These are phyloP conservation scores for Malacoctenus gilli DNA, from an alignment of 2,797 vertebrate genomes.

Conservation along the genomic window DNA sequence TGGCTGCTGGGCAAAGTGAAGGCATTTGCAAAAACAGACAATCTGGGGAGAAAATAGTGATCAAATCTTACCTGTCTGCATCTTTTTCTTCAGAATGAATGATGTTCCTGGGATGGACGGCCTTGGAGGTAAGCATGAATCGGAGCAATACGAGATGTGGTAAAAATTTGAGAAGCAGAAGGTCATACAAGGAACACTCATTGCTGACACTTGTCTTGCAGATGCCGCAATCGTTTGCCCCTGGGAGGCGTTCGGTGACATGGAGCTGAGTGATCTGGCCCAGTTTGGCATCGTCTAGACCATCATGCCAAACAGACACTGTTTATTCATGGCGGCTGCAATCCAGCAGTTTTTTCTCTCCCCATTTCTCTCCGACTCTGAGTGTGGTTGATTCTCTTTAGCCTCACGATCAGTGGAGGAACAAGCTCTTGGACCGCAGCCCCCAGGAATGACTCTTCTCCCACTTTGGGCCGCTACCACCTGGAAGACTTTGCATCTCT, in stretches of 20 bases:
- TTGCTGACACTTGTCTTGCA: constrained; percentile 17
- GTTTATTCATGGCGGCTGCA: constrained; percentile 42
- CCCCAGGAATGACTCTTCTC: constrained; percentile 20
- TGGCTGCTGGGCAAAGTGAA: neutral
- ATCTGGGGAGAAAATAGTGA: too few species aligned
- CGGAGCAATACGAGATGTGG: neutral
- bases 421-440: constrained; percentile 41
- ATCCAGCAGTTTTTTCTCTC: constrained; percentile 31
- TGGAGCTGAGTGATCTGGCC: constrained; percentile 70
- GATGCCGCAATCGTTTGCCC: constrained; percentile 60
- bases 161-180: accelerated
- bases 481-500: constrained; percentile 23
- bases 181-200: neutral
- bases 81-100: constrained; percentile 36
- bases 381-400: neutral
- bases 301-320: neutral
- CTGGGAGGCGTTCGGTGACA: constrained; percentile 72
- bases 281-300: constrained; percentile 66
- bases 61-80: neutral
- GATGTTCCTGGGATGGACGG: constrained; percentile 62
- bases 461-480: neutral
- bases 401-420: neutral
- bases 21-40: too few species aligned
- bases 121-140: constrained; percentile 53
- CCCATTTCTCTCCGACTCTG: constrained; percentile 1